phyloP scores from a whole-genome alignment of 2,113 vertebrate genomes.

The Xenopus borealis region DNA sequence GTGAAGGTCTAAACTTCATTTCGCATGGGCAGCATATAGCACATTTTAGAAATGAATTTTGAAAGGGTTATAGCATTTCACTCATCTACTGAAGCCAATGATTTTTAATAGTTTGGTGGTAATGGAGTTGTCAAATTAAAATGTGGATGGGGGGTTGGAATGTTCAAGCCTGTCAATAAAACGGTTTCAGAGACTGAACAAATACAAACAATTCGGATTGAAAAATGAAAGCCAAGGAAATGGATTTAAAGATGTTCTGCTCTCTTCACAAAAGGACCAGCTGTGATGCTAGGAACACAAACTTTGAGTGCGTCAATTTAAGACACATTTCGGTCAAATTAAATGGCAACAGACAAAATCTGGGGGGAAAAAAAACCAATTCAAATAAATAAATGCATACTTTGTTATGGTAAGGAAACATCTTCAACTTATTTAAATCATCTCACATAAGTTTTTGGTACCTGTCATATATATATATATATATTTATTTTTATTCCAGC shows the following conservation, averaged over 20 bases:
- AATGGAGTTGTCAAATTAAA: too few species aligned
- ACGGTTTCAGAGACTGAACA: slow-evolving; percentile 5
- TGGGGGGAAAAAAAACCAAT: slow-evolving; percentile 68
- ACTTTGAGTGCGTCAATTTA: slow-evolving; percentile 61
- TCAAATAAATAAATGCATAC: slow-evolving; percentile 92
- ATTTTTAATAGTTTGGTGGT: not conserved
- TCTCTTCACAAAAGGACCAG: slow-evolving; percentile 45
- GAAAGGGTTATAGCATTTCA: too few species aligned
- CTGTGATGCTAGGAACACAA: slow-evolving; percentile 60
- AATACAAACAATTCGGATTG: not conserved
- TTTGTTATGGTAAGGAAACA: slow-evolving; percentile 83
- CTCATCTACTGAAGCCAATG: not conserved
- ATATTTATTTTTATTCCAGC: slow-evolving; percentile 46
- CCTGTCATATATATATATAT: slow-evolving; percentile 51
- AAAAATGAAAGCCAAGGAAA: not conserved
- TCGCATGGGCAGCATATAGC: slow-evolving; percentile 56
- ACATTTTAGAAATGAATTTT: slow-evolving; percentile 47
- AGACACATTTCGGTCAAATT: slow-evolving; percentile 62
- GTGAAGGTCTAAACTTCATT: slow-evolving; percentile 57
- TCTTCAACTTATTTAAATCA: slow-evolving; percentile 57
- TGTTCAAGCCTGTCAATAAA: not conserved
- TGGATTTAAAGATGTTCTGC: slow-evolving; percentile 23
- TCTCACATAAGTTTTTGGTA: slow-evolving; percentile 61
- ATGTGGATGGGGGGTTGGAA: not conserved
- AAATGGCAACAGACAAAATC: slow-evolving; percentile 30